Conservation (phyloP, 1,140 invertebrate genomes). For the Aphelenchoides fujianensis region DNA sequence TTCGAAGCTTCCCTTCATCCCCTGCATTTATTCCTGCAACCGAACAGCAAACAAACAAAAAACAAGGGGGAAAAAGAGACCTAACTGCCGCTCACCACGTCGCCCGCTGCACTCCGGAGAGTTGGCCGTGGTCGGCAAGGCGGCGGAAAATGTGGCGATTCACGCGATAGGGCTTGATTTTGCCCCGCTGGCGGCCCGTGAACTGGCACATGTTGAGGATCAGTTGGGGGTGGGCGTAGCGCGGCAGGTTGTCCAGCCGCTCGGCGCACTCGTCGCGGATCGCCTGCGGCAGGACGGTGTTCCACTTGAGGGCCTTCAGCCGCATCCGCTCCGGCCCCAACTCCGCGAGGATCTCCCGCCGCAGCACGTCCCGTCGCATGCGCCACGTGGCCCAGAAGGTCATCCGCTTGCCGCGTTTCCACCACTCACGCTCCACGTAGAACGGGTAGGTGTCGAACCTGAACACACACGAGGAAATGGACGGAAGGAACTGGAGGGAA, state of each 20-base stretch:
- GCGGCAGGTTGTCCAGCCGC: constrained; percentile 27
- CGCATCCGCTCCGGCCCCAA: constrained; percentile 47
- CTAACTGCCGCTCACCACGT: no score
- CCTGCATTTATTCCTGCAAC: no score
- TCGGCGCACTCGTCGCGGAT: constrained; percentile 57
- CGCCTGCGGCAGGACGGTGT: constrained; percentile 58
- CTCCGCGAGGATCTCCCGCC: constrained; percentile 45
- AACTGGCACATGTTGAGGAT: constrained; percentile 60
- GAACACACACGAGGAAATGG: no score
- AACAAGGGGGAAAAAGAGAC: no score
- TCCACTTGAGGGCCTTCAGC: constrained; percentile 56
- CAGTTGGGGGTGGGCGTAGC: constrained; percentile 35
- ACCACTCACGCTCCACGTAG: constrained; percentile 61
- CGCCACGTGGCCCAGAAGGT: constrained; percentile 61
- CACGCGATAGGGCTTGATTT: constrained; percentile 58
- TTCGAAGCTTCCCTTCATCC: no score
- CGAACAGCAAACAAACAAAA: no score
- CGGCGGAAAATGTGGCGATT: constrained; percentile 56
- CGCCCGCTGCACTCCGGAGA: constrained; percentile 55
- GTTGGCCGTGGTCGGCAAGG: constrained; percentile 54
- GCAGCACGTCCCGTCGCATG: constrained; percentile 45
- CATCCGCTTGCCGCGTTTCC: constrained; percentile 59
- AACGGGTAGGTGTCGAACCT: constrained; percentile 55
- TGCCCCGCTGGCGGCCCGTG: constrained; percentile 57
- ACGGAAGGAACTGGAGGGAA: neutral